Evolutionary conservation across 1,140 invertebrate species (phyloP), one percentile per base, ranked within the genome.

Genomic region (Conus betulinus): DNA sequence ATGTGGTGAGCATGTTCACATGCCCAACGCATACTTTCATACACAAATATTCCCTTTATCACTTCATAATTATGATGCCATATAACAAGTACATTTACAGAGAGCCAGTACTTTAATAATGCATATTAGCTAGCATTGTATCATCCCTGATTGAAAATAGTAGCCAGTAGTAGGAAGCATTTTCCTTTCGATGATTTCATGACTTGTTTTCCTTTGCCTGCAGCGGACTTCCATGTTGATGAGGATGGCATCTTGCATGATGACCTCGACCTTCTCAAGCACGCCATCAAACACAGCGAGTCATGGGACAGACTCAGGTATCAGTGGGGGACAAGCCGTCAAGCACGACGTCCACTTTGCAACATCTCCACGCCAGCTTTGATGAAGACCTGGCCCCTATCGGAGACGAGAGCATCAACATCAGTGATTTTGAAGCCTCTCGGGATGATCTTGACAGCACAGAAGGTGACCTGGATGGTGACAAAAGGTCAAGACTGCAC

Each of bases 371-470:
- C 79, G 90, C 90, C 67, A 93, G 93, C 82, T 93, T 92, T 86
- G 93, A 94, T 25, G 93, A 93, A 5, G 89, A 90, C 25, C 67
- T 88, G 13, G 39, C 78, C 11, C 81, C 84, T 25, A 78, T 89
- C 25, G 88, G 87, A 17, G 90, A 90, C 82, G 88, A 91, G 81
- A 92, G 91, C 87, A 88, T 92, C 78, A 93, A 94, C 89, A 94
- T 94, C 85, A 93, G 92, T 90, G 93, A 93, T 83, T 88, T 94
- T 82, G 93, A 94, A 87, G 93, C 93, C 3, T 94, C 93, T 15
- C 92, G 92, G 84, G 93, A 94, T 88, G 93, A 94, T 82, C 83
- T 94, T n/a, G 82, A 84, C 8, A 93, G 93, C 86, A 92, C 93
- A 89, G 93, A 93, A 55, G 90, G 91, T 11, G 71, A 52, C 53